Evolutionary conservation across 2,888 invertebrate genomes (phyloP), one percentile per base, ranked within the genome.

Genomic region (Diadromus collaris): DNA sequence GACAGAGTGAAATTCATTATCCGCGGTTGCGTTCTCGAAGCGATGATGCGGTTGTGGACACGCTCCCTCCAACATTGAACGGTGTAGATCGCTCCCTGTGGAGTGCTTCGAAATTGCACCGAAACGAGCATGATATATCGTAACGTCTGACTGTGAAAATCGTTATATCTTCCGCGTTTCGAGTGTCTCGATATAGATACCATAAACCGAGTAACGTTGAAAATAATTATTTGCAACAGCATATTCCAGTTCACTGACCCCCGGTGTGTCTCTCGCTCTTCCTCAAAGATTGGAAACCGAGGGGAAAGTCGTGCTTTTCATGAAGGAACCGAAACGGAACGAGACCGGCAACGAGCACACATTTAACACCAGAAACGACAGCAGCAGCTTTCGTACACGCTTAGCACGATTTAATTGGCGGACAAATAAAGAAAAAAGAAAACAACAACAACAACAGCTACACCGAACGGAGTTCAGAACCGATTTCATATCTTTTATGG

Each of bases 241-340:
- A 58, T 32, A 71, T 44, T 27, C 41, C 7, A 34, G 74, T 75
- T 54, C 75, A 68, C 24, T 75, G 78, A 75, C 46, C 73, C 73
- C 65, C 58, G 19, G 54, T 69, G 32, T 41, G 38, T 64, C 44
- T 29, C 61, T 69, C 67, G 51, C 29, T 61, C 56, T 58, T 54
- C 54, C 63, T 71, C 70, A 73, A 9, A 51, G 51, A 24, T 51
- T 51, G 24, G 13, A 21, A 51, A 76, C 72, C 72, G 61, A 79
- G 78, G 81, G 81, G 81, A 81, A 81, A 81, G 77, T 80, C 21
- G 63, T 71, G 63, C 76, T 72, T 81, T 69, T 80, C 48, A 78
- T 48, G 64, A 64, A 79, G 61, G 69, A 82, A 80, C 70, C 80
- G 82, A 80, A 81, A 81, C 70, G 77, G 70, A 74, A 80, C 82